Base-by-base conservation (phyloP, 2,113 vertebrate species). In the Ardeotis arabs region DNA sequence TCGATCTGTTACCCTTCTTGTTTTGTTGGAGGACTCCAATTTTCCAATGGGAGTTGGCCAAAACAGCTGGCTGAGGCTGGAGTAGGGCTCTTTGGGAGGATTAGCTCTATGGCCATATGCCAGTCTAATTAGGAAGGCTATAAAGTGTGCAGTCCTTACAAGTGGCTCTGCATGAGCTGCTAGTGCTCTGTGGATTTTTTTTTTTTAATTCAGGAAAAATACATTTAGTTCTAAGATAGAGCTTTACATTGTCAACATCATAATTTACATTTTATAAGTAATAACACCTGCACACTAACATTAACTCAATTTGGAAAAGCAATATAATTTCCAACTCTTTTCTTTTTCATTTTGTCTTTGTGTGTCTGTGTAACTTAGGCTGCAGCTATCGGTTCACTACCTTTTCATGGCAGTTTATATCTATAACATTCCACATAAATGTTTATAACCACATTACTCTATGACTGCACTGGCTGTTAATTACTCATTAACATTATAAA, bases 51-150 rank as follows among this genome's bases (percentile, higher is more conserved):
- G 84, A 84, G 33, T 14, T 87, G 49, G 39, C 66, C 21, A 68
- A n/a, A 92, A 84, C 47, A 25, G 11, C 33, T 60, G 29, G 5
- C 35, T 72, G 60, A 60, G 27, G 16, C 29, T 91, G n/a, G 37
- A 84, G 58, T 39, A 78, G 60, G 56, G 69, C 87, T 93, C 33
- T 95, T 91, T 55, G 80, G 41, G 21, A 69, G 63, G 67, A 90
- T 92, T 91, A 92, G 27, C 19, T 75, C 31, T 56, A 20, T 78
- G 62, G 66, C 66, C 53, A 8, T 14, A 25, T 7, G 74, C 69
- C 77, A 95, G 73, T 41, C 45, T 82, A 89, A 91, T 87, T 64
- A 95, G 53, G 44, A 87, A 78, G 67, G 45, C 62, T 89, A 27
- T 47, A 81, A 87, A 64, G 7, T 39, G 27, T 77, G 44, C 49